Evolutionary conservation across 2,888 invertebrate species (phyloP).

Genomic region (Yponomeuta evonymella): DNA sequence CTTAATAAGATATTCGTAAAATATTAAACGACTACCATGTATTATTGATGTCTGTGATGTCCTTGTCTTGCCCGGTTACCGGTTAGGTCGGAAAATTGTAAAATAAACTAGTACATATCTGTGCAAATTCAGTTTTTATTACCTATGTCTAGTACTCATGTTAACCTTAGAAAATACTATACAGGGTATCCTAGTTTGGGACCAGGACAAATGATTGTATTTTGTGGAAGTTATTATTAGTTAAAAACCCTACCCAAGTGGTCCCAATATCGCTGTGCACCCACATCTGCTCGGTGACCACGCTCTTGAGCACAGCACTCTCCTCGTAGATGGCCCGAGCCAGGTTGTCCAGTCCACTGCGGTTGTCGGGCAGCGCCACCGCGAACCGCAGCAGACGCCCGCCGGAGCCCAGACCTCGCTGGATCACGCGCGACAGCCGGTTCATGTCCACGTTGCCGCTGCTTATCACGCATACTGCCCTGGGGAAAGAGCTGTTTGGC

Average conservation of each 20-base stretch:
- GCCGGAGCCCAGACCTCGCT: conserved; percentile 86
- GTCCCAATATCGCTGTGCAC: conserved; percentile 55
- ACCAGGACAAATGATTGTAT: no score
- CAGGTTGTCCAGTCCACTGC: conserved; percentile 83
- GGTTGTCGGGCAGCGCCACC: conserved; percentile 83
- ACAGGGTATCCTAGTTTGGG: no score
- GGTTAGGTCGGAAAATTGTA: no score
- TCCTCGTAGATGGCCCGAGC: conserved; percentile 50
- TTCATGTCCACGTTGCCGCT: conserved; percentile 90
- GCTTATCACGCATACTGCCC: conserved; percentile 85
- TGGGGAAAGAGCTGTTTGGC: conserved; percentile 33
- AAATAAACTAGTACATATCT: no score
- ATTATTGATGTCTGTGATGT: no score
- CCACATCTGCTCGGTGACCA: conserved; percentile 67
- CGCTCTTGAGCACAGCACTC: conserved; percentile 55
- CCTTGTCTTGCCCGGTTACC: no score
- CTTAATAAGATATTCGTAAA: no score
- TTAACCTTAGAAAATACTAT: no score
- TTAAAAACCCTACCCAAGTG: conserved; percentile 49
- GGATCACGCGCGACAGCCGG: conserved; percentile 83
- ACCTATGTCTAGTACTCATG: no score
- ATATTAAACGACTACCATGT: no score
- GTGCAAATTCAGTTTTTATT: no score
- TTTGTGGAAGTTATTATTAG: no score
- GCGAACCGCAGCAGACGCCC: conserved; percentile 82